A percentile compares a stretch with the other conserved stretches of the same genome.
phyloP scores from a whole-genome alignment of 2,888 invertebrate species.

The Hydroisotoma schaefferi region DNA sequence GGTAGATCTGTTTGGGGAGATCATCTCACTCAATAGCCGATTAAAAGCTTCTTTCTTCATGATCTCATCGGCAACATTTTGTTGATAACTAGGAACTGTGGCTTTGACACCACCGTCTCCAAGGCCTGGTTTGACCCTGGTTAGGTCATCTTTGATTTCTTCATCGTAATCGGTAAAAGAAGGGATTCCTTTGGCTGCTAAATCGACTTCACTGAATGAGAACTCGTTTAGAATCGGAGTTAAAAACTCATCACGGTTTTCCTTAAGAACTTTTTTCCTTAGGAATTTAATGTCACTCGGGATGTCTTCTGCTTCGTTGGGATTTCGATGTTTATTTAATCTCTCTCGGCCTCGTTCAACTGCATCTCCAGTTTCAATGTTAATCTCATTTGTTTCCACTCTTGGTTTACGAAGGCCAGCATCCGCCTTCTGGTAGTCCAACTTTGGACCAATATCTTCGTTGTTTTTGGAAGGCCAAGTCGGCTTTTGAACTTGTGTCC shows the following conservation, averaged over 20 bases:
- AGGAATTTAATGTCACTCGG: constrained; percentile 1
- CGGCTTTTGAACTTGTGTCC: constrained; percentile 24
- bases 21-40: constrained; percentile 79
- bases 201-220: constrained; percentile 40
- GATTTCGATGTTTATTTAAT: background rate
- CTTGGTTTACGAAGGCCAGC: constrained; percentile 5
- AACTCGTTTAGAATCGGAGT: constrained; percentile 40
- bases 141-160: constrained; percentile 62
- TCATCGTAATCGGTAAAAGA: constrained; percentile 52
- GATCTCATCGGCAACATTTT: constrained; percentile 61
- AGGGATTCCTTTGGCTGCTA: constrained; percentile 15
- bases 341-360: too few relatives aligned
- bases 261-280: constrained; percentile 20
- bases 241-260: constrained; percentile 47
- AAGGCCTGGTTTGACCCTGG: constrained; percentile 64
- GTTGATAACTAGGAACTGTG: constrained; percentile 63
- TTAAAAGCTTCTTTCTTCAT: constrained; percentile 83
- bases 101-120: constrained; percentile 71
- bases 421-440: constrained; percentile 14
- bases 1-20: constrained; percentile 76
- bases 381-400: constrained; percentile 10
- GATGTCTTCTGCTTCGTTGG: background rate
- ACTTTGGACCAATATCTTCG: too few relatives aligned
- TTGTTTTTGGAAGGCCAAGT: too few relatives aligned
- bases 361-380: too few relatives aligned